Base-by-base conservation (phyloP, 2,113 vertebrate genomes). In the Hiodon tergisus region DNA sequence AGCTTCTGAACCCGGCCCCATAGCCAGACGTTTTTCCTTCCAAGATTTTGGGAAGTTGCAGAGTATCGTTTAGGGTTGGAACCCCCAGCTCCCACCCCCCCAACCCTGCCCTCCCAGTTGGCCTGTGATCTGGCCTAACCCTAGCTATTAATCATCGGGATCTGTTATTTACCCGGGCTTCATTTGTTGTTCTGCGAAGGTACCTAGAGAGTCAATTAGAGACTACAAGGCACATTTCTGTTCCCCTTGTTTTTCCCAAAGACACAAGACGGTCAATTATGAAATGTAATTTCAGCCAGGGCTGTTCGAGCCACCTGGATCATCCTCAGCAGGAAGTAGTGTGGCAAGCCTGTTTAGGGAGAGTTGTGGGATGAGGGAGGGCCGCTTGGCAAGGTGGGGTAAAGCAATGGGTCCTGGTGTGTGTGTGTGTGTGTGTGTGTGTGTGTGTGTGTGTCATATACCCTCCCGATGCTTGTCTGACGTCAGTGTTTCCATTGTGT, bases 171-270 rank as follows among this genome's bases (percentile, higher is more conserved):
- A 91, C 90, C 81, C 88, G 91, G 88, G 91, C 90, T 93, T 93
- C 92, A 88, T 92, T 94, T 93, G 94, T 93, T 92, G 87, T 93
- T 93, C 90, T 88, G 87, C 91, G 82, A 87, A 88, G 89, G 94
- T 94, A 92, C 91, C 94, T 92, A 91, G 94, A 95, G 93, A 93
- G 92, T 95, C 94, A 95, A 95, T 95, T 95, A 95, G 92, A 93
- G 91, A 90, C 90, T 92, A 89, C 91, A 92, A 91, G 88, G 90
- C 90, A 89, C 90, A 87, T 88, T 91, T 92, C 75, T 74, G 58
- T 74, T 71, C 72, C 72, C 31, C 68, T 75, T 70, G 70, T 55
- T 78, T 65, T 67, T 78, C 90, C 87, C 90, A 90, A 91, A 94
- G 90, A 92, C 93, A 94, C 93, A 93, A 89, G 94, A 93, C 94